Conservation (phyloP, 1,140 invertebrate species). For the Sitodiplosis mosellana region DNA sequence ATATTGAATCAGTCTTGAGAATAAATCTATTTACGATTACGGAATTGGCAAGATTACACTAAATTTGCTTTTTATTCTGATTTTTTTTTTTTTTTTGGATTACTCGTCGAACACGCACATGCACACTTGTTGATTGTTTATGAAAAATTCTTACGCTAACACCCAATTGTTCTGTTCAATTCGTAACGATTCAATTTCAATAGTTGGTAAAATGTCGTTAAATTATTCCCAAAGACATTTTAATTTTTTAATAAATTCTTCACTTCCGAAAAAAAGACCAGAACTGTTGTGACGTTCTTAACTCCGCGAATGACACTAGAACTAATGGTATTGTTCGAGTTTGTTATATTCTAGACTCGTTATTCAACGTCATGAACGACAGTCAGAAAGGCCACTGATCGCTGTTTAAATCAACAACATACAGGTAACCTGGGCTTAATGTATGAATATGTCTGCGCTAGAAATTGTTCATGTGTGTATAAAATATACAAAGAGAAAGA, state of each 20-base stretch:
- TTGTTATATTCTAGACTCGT: neutral
- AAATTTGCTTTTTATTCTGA: no score
- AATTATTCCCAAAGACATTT: neutral
- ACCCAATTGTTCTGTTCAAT: no score
- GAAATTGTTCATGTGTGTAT: no score
- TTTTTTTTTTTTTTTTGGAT: no score
- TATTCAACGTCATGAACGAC: neutral
- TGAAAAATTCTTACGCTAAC: no score
- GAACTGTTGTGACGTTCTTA: neutral
- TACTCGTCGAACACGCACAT: no score
- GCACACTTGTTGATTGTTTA: no score
- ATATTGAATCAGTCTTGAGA: no score
- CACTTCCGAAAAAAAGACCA: neutral
- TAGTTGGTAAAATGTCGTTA: neutral
- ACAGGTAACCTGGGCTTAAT: neutral
- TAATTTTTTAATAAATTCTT: neutral
- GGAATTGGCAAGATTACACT: no score
- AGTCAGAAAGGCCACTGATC: constrained; percentile 1
- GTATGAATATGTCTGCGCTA: no score
- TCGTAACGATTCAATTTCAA: neutral
- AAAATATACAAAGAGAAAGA: no score
- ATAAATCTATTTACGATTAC: no score
- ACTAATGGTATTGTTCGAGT: neutral
- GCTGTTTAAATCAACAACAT: neutral
- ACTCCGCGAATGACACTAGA: neutral